Percentiles rank a stretch among this genome's conserved stretches.
Evolutionary conservation across 2,113 vertebrate species (phyloP).

Genomic region (Formicarius rufipectus): DNA sequence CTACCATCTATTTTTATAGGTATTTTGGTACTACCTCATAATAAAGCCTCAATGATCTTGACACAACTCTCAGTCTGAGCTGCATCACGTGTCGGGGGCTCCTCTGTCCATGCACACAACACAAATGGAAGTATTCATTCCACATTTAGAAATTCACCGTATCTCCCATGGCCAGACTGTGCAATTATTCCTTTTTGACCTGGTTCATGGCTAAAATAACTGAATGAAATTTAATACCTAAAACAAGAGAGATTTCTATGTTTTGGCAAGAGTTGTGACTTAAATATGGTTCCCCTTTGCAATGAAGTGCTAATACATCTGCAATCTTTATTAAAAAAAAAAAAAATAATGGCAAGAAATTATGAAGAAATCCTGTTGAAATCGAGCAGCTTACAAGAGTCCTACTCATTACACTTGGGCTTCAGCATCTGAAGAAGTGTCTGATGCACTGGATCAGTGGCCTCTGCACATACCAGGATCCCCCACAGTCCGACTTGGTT

Average conservation of each 20-base stretch:
- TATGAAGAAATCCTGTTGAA: not conserved
- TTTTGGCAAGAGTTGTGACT: not conserved
- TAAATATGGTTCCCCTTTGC: not conserved
- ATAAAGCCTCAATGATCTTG: not conserved
- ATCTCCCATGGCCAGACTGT: not conserved
- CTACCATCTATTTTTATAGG: not conserved
- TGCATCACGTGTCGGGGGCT: rapidly evolving
- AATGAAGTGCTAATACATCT: not conserved
- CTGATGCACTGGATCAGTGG: not conserved
- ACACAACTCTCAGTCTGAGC: not conserved
- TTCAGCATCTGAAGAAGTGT: not conserved
- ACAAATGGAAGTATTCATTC: not conserved
- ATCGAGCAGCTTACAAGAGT: not conserved
- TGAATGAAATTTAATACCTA: not conserved
- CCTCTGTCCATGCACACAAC: not conserved
- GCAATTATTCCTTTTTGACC: not conserved
- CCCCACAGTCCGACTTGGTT: not conserved
- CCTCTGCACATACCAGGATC: not conserved
- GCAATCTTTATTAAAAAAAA: not conserved
- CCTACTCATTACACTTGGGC: not conserved
- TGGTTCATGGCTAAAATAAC: not conserved
- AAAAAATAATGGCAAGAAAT: not conserved
- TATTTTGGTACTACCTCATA: no score
- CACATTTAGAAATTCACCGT: not conserved
- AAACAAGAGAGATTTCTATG: not conserved